These are phyloP conservation scores for Plagodis pulveraria DNA, from an alignment of 2,888 invertebrate genomes.

Conservation along the genomic window DNA sequence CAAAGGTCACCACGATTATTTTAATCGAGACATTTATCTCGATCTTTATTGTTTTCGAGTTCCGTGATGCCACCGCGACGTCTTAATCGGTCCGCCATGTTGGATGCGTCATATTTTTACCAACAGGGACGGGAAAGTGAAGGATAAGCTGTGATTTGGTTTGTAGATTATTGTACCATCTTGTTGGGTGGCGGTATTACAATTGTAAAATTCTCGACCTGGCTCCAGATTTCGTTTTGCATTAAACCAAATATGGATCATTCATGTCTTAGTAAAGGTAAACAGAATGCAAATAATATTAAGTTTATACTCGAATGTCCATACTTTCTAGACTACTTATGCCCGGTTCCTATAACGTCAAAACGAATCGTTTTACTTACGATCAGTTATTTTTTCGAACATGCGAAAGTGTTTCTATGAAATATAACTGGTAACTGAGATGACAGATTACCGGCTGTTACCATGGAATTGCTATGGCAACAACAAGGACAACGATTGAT, in stretches of 20 bases:
- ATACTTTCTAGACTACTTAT: no score
- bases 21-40: constrained; percentile 78
- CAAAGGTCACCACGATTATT: constrained; percentile 75
- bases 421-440: no score
- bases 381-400: no score
- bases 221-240: constrained; percentile 10
- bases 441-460: no score
- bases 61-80: constrained; percentile 62
- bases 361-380: no score
- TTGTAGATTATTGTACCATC: constrained; percentile 57
- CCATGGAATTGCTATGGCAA: no score
- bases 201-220: constrained; percentile 28
- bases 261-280: background rate
- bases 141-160: constrained; percentile 63
- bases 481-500: no score
- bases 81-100: constrained; percentile 69
- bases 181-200: constrained; percentile 34
- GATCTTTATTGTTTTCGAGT: constrained; percentile 72
- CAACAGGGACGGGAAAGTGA: constrained; percentile 51
- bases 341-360: no score
- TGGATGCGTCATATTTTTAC: constrained; percentile 55
- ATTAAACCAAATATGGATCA: constrained; percentile 3
- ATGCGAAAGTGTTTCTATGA: no score
- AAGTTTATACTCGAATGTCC: background rate
- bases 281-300: background rate